Percentiles rank a stretch among this genome's conserved stretches.
Conservation (phyloP, 2,888 invertebrate species). For the Phengaris arion region DNA sequence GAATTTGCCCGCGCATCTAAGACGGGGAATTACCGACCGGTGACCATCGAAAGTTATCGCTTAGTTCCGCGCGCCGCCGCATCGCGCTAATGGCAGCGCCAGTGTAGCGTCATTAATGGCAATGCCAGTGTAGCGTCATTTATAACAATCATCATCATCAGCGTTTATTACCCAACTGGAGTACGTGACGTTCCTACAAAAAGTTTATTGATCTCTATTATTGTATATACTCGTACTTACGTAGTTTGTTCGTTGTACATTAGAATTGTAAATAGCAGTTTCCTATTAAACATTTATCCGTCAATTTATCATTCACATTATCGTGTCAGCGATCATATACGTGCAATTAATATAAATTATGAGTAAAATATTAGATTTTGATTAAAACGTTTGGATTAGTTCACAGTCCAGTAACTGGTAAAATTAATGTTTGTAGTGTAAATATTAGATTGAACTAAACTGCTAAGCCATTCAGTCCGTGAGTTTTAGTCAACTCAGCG, state of each 20-base stretch:
- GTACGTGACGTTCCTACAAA: neutral
- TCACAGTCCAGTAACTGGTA: neutral
- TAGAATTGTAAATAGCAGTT: neutral
- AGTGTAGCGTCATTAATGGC: too few relatives aligned
- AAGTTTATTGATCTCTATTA: neutral
- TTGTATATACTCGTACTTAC: neutral
- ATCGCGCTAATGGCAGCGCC: too few relatives aligned
- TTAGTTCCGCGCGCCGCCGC: too few relatives aligned
- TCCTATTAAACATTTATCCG: neutral
- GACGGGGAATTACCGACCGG: too few relatives aligned
- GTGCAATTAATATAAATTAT: neutral
- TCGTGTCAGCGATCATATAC: neutral
- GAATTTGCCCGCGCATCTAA: too few relatives aligned
- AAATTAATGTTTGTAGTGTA: neutral
- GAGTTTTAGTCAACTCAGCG: too few relatives aligned
- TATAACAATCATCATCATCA: too few relatives aligned
- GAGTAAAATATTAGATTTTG: neutral
- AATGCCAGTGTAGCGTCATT: too few relatives aligned
- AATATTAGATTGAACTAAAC: neutral
- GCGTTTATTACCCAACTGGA: too few relatives aligned
- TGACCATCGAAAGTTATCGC: too few relatives aligned
- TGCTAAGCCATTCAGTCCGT: too few relatives aligned
- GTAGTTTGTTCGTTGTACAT: neutral
- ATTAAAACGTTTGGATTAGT: slow-evolving; percentile 5
- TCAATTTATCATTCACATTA: neutral